A percentile compares a stretch with the other conserved stretches of the same genome.
Evolutionary conservation across 1,140 invertebrate species (phyloP).

Genomic region (Aphidius ervi): DNA sequence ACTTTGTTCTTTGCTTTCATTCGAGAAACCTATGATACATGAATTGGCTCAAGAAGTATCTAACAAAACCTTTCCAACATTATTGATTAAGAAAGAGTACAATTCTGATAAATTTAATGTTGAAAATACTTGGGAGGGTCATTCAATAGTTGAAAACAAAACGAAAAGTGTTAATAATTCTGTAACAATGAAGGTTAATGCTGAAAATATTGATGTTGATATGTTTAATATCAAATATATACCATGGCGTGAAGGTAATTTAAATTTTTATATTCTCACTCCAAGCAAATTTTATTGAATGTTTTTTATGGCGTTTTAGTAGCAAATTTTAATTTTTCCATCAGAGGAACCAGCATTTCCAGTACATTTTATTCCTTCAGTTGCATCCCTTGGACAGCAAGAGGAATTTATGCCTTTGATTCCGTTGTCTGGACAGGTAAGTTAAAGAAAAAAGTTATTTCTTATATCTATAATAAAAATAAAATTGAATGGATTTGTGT

Average conservation of each 20-base stretch:
- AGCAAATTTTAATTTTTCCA: conserved; percentile 21
- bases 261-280: neutral
- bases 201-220: conserved; percentile 29
- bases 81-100: too few species aligned
- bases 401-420: conserved; percentile 25
- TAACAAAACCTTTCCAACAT: too few species aligned
- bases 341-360: conserved; percentile 44
- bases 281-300: neutral
- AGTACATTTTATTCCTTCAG: conserved; percentile 37
- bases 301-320: conserved; percentile 1
- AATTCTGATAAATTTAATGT: too few species aligned
- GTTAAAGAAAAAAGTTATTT: conserved; percentile 1
- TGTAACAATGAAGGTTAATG: conserved; percentile 41
- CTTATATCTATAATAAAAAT: neutral
- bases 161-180: conserved; percentile 33
- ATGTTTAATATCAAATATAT: conserved; percentile 32
- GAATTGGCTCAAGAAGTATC: too few species aligned
- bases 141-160: conserved; percentile 38
- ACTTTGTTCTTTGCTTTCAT: too few species aligned
- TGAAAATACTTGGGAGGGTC: conserved; percentile 34
- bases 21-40: too few species aligned
- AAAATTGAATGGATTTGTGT: neutral
- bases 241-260: conserved; percentile 31
- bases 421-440: conserved; percentile 45
- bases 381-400: conserved; percentile 32